These are phyloP conservation scores for Scopus umbretta DNA, from an alignment of 2,113 vertebrate species.

Conservation along the genomic window DNA sequence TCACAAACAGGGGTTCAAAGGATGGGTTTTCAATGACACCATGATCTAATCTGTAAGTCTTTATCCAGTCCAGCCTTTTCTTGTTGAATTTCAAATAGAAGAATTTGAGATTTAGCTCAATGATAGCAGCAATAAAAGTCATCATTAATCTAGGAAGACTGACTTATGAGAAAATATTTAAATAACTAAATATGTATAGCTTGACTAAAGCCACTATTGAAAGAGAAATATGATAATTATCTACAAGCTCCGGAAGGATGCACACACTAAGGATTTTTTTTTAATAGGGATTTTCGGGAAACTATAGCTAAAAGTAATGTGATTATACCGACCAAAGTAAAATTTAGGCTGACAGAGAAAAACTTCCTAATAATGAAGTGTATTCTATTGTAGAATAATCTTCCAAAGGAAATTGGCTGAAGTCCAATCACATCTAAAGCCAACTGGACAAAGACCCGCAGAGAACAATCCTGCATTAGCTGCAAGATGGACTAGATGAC, in stretches of 20 bases:
- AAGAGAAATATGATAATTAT: conserved; percentile 34
- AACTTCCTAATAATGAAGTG: conserved; percentile 2
- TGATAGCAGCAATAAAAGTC: conserved; percentile 10
- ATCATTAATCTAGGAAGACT: background rate
- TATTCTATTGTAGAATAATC: conserved; percentile 37
- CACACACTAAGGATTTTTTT: background rate
- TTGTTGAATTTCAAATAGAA: conserved; percentile 32
- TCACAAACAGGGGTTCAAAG: background rate
- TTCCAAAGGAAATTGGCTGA: conserved; percentile 33
- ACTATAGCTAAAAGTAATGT: conserved; percentile 29
- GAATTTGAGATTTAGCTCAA: conserved; percentile 1
- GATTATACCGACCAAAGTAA: conserved; percentile 35
- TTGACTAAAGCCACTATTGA: conserved; percentile 22
- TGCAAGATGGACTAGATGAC: conserved; percentile 27
- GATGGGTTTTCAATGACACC: conserved; percentile 4
- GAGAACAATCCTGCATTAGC: conserved; percentile 25
- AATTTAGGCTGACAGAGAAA: conserved; percentile 31
- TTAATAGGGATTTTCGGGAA: conserved; percentile 34
- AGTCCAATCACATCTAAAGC: background rate
- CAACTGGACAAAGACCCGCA: background rate
- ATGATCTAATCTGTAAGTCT: background rate
- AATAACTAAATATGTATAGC: conserved; percentile 37
- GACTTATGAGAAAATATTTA: conserved; percentile 42
- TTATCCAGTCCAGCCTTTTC: conserved; percentile 1
- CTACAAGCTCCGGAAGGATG: conserved; percentile 23